Conservation (phyloP, 2,797 vertebrate species). For the Xerus rutilus region DNA sequence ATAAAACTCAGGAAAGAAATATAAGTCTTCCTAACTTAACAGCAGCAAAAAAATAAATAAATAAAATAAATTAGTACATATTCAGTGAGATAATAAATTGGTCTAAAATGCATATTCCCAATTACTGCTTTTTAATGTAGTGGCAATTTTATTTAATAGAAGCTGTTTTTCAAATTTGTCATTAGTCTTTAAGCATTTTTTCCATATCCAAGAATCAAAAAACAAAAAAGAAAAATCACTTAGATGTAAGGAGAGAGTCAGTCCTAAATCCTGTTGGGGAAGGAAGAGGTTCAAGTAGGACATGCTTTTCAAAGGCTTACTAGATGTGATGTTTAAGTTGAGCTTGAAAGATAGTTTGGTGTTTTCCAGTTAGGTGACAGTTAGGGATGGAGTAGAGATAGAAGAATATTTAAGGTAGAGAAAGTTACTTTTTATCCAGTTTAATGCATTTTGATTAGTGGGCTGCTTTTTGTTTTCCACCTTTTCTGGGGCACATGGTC, state of each 20-base stretch:
- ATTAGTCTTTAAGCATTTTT: neutral
- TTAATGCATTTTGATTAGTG: neutral
- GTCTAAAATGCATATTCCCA: conserved; percentile 15
- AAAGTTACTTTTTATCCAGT: neutral
- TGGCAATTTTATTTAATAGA: neutral
- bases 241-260: neutral
- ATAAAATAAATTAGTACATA: neutral
- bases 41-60: too few species aligned
- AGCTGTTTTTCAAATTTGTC: neutral
- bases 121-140: neutral
- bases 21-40: neutral
- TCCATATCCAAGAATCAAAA: neutral
- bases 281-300: neutral
- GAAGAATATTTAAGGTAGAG: neutral
- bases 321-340: neutral
- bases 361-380: neutral
- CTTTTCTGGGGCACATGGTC: neutral
- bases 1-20: neutral
- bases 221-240: neutral
- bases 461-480: neutral
- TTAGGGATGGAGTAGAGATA: neutral
- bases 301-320: neutral
- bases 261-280: neutral
- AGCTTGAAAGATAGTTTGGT: neutral
- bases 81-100: conserved; percentile 43